These are phyloP conservation scores for Antheraea yamamai DNA, from an alignment of 2,888 invertebrate species.

Conservation along the genomic window DNA sequence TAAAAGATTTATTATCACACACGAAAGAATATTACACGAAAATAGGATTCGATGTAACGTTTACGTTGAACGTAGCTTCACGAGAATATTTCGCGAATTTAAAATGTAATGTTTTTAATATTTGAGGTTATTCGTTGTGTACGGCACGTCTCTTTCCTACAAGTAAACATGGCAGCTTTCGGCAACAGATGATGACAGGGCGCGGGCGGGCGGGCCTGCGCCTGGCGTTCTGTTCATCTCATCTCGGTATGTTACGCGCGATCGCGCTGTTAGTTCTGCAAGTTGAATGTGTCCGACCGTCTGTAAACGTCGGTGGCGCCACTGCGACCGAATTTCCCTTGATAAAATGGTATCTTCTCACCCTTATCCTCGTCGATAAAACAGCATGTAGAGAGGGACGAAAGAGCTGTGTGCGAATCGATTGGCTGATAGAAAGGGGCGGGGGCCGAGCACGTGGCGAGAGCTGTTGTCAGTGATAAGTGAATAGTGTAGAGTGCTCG, in stretches of 20 bases:
- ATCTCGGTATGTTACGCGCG: slow-evolving; percentile 58
- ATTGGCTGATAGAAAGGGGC: slow-evolving; percentile 75
- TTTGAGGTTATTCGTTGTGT: slow-evolving; percentile 79
- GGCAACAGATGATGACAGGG: slow-evolving; percentile 80
- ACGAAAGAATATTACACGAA: slow-evolving; percentile 30
- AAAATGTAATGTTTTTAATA: slow-evolving; percentile 42
- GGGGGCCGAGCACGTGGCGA: slow-evolving; percentile 75
- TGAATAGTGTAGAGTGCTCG: slow-evolving; percentile 20
- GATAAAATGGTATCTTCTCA: slow-evolving; percentile 47
- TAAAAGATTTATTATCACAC: slow-evolving; percentile 29
- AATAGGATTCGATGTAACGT: slow-evolving; percentile 65
- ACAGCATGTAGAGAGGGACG: slow-evolving; percentile 64
- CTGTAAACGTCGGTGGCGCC: slow-evolving; percentile 58
- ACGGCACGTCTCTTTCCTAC: slow-evolving; percentile 73
- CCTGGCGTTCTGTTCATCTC: slow-evolving; percentile 69
- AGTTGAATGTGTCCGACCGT: slow-evolving; percentile 51
- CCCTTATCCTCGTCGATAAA: slow-evolving; percentile 67
- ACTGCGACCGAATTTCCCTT: slow-evolving; percentile 51
- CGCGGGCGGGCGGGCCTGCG: slow-evolving; percentile 77
- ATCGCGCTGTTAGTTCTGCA: slow-evolving; percentile 55
- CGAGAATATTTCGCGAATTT: slow-evolving; percentile 28
- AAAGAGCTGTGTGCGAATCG: slow-evolving; percentile 63
- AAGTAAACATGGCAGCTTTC: slow-evolving; percentile 79
- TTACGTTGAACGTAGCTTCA: slow-evolving; percentile 40
- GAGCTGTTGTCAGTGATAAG: slow-evolving; percentile 46